Evolutionary conservation across 2,888 invertebrate genomes (phyloP), one percentile per base, ranked within the genome.

Genomic region (Eupithecia pulchellata): DNA sequence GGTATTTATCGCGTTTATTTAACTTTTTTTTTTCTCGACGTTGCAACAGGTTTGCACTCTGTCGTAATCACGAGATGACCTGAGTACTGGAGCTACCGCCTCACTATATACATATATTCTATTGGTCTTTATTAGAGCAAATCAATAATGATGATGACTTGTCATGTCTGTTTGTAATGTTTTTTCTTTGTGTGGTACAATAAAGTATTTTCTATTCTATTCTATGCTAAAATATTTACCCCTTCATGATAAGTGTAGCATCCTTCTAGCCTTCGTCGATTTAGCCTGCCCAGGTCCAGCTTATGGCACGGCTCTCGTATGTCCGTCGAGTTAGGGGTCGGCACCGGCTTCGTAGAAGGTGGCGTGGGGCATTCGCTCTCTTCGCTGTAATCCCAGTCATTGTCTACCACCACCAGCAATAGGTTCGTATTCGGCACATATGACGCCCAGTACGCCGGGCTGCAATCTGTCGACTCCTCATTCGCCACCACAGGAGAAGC

Each of bases 381-480:
- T 1, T 71, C 71, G 2, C 74, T 69, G 36, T 84, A 88, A 11
- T 77, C 75, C 70, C 78, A 83, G 2, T 85, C 83, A 4, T 80
- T 92, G 81, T 97, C 95, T 5, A 98, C 95, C 17, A 97, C 97
- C 62, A 98, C 95, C 75, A 98, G 89, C 39, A 98, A 84, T 71
- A 98, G 91, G 91, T 98, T 98, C 29, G 97, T 97, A 81, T 96
- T 95, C 0, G 96, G 96, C 47, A 98, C 96, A 82, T 96, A 95
- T 77, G 97, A 95, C 0, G 97, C 95, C 88, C 96, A 96, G 86
- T 96, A 97, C 4, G 91, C 85, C 0, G 93, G 92, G 66, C 87
- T 83, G 68, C 94, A 94, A 0, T 82, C 80, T 0, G 86, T 86
- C 0, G 82, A 78, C 42, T 84, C 80, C 32, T 91, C 90, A 71